phyloP scores from a whole-genome alignment of 2,797 vertebrate species.

The Mus minutoides region DNA sequence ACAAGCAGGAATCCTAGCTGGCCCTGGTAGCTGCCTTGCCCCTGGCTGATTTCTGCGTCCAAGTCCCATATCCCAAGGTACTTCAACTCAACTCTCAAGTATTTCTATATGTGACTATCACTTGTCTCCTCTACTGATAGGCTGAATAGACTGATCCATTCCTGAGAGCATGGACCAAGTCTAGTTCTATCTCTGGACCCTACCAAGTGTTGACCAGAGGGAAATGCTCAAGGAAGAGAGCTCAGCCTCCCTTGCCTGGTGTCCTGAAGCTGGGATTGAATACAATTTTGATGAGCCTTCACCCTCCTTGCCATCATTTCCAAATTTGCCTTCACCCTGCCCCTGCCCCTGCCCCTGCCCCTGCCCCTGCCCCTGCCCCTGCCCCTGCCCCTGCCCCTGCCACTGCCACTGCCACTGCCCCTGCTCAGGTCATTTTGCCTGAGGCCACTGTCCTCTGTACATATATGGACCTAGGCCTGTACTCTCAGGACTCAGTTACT shows the following conservation, averaged over 20 bases:
- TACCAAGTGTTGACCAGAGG: not conserved
- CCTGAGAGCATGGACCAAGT: not conserved
- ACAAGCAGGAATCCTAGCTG: not conserved
- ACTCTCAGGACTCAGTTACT: not conserved
- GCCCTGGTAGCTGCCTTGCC: not conserved
- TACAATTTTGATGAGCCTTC: not conserved
- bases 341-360: not conserved
- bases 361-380: too few species aligned
- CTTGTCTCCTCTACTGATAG: not conserved
- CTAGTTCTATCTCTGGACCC: not conserved
- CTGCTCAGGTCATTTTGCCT: not conserved
- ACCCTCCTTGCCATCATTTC: not conserved
- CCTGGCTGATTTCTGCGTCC: not conserved
- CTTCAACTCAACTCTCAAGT: not conserved
- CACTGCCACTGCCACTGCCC: too few species aligned
- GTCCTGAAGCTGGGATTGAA: not conserved
- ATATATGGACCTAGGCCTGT: not conserved
- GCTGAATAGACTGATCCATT: not conserved
- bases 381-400: too few species aligned
- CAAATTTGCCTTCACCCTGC: not conserved
- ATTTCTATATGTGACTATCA: not conserved
- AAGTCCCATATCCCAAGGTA: not conserved
- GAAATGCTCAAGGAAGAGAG: not conserved
- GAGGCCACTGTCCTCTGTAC: not conserved
- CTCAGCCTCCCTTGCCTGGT: not conserved